These are phyloP conservation scores for Pontoporia blainvillei DNA, from an alignment of 2,113 vertebrate species.

Conservation along the genomic window DNA sequence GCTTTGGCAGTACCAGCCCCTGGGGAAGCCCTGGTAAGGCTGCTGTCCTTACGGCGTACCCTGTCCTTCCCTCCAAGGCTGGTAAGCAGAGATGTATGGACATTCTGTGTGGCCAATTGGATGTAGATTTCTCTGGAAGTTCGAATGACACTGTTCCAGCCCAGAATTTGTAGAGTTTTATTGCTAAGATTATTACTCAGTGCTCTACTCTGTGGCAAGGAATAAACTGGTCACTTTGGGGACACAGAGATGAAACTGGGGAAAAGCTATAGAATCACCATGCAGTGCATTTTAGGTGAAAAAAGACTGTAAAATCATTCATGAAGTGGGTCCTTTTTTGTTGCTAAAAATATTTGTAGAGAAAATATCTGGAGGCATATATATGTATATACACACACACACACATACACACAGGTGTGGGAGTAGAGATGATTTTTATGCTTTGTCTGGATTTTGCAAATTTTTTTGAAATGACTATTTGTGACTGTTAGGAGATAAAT, in stretches of 20 bases:
- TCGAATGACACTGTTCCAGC: neutral
- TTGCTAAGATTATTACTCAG: neutral
- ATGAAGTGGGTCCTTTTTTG: neutral
- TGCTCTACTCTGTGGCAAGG: neutral
- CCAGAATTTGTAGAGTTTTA: neutral
- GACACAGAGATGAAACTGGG: neutral
- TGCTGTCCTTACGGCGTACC: neutral
- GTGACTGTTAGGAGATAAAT: neutral
- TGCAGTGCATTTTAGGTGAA: neutral
- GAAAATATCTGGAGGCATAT: neutral
- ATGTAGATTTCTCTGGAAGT: neutral
- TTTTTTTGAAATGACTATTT: neutral
- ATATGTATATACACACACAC: neutral
- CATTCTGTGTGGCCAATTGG: neutral
- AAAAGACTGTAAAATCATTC: neutral
- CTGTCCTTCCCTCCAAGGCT: neutral
- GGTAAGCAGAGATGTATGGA: neutral
- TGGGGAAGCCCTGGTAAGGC: neutral
- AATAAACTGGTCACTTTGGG: neutral
- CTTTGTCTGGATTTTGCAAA: neutral
- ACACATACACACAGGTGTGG: neutral
- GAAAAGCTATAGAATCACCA: neutral
- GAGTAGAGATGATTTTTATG: neutral
- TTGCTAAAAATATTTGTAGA: neutral
- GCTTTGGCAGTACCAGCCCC: neutral